A percentile compares a stretch with the other conserved stretches of the same genome.
These are phyloP conservation scores for Xerus inauris DNA, from an alignment of 2,113 vertebrate species.

Conservation along the genomic window DNA sequence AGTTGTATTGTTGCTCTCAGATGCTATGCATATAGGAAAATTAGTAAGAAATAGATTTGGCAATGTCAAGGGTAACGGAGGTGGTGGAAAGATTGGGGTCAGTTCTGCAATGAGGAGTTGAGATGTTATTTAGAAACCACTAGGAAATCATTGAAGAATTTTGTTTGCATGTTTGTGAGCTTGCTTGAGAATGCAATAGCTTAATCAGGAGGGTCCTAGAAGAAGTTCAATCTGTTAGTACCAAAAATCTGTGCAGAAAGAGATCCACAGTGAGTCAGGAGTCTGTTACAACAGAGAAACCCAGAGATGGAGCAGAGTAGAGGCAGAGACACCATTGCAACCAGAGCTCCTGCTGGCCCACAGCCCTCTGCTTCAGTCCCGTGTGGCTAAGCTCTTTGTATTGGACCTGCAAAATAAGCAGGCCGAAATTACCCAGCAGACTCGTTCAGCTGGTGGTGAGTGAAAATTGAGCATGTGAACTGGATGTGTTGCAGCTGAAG, in stretches of 20 bases:
- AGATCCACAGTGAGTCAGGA: background rate
- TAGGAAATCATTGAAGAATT: background rate
- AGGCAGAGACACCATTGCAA: accelerated
- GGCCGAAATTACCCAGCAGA: background rate
- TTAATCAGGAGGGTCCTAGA: background rate
- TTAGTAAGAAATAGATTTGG: background rate
- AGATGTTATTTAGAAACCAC: background rate
- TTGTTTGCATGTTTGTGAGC: background rate
- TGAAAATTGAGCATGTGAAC: background rate
- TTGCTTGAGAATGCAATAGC: background rate
- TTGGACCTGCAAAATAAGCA: background rate
- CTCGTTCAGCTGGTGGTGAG: background rate
- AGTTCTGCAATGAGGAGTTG: background rate
- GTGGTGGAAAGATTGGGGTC: background rate
- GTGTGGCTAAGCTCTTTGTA: accelerated
- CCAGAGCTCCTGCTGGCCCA: background rate
- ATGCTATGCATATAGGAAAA: background rate
- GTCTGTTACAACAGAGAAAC: background rate
- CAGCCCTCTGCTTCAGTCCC: background rate
- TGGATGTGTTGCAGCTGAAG: slow-evolving; percentile 34
- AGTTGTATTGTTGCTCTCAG: background rate
- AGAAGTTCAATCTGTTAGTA: background rate
- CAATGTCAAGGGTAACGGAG: background rate
- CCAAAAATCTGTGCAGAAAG: background rate
- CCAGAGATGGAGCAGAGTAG: background rate